Percentiles rank a stretch among this genome's conserved stretches.
Evolutionary conservation across 2,888 invertebrate species (phyloP).

Genomic region (Erebia epiphron): DNA sequence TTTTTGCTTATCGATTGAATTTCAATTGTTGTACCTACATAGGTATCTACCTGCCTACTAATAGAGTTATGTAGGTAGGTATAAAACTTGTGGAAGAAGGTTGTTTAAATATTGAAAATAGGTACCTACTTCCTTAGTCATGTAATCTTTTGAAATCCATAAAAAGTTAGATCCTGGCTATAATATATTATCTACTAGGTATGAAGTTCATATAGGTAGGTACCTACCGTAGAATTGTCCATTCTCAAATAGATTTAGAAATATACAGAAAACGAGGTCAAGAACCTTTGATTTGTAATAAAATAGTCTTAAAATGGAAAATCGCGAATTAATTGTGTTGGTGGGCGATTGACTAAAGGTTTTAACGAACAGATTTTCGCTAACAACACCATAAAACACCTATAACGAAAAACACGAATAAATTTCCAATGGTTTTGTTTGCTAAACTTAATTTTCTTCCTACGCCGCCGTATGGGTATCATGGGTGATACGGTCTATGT

Average conservation of each 20-base stretch:
- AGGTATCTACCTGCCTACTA: no score
- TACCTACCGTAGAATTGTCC: no score
- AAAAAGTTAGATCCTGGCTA: no score
- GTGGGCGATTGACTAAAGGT: constrained; percentile 56
- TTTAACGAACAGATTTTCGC: constrained; percentile 60
- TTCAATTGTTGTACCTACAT: no score
- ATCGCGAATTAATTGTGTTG: constrained; percentile 44
- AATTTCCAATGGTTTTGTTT: constrained; percentile 14
- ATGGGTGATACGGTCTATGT: neutral
- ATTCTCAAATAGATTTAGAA: neutral
- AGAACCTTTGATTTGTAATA: constrained; percentile 52
- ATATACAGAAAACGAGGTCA: constrained; percentile 38
- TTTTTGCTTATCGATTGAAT: no score
- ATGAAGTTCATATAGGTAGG: constrained; percentile 26
- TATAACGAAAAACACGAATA: constrained; percentile 10
- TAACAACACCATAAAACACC: constrained; percentile 59
- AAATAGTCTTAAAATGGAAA: constrained; percentile 54
- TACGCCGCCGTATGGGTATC: constrained; percentile 8
- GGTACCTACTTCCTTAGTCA: no score
- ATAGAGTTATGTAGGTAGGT: no score
- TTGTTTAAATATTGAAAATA: no score
- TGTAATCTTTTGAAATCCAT: no score
- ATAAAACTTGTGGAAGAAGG: no score
- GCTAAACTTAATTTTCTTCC: constrained; percentile 11
- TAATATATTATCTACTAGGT: no score